These are phyloP conservation scores for Chaetodon auriga DNA, from an alignment of 2,113 vertebrate species.

Conservation along the genomic window DNA sequence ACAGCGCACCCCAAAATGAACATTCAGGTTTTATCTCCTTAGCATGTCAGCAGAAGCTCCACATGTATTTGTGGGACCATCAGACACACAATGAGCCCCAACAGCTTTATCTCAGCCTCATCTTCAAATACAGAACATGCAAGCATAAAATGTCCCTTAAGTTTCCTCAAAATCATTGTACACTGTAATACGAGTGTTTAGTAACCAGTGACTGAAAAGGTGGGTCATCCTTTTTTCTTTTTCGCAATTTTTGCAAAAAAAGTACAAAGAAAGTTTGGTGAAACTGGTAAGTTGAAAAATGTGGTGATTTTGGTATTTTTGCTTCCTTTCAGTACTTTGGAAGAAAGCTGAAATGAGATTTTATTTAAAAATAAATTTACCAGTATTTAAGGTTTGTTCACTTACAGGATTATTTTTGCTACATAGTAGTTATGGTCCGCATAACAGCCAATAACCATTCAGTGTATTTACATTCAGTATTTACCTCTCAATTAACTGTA, in stretches of 20 bases:
- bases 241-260: too few species aligned
- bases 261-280: too few species aligned
- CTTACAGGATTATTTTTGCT: background rate
- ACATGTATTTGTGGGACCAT: background rate
- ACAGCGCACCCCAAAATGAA: slow-evolving; percentile 44
- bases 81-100: background rate
- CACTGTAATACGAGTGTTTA: too few species aligned
- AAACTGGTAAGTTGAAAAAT: too few species aligned
- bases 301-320: background rate
- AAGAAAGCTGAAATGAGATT: background rate
- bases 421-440: background rate
- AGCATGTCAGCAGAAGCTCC: background rate
- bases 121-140: background rate
- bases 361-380: too few species aligned
- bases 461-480: too few species aligned
- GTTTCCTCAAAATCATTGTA: too few species aligned
- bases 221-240: too few species aligned
- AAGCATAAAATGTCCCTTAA: too few species aligned
- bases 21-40: slow-evolving; percentile 4
- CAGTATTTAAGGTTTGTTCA: too few species aligned
- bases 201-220: too few species aligned
- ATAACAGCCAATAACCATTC: background rate
- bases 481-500: background rate
- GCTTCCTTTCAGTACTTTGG: background rate
- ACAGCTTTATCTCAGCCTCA: background rate